Evolutionary conservation across 1,140 invertebrate genomes (phyloP), one percentile per base, ranked within the genome.

Genomic region (Saccostrea glomerata): DNA sequence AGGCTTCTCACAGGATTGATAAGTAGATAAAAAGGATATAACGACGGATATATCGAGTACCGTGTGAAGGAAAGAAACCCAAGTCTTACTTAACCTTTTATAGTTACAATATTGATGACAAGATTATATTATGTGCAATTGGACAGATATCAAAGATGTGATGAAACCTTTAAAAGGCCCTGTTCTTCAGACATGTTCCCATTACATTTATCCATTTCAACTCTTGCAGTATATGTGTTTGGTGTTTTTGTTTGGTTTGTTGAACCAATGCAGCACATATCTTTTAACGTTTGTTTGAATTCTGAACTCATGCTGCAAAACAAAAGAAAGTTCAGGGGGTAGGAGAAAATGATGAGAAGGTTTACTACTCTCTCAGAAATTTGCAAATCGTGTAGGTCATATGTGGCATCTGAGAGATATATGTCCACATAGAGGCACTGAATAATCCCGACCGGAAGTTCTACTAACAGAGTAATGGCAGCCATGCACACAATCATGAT

Each of bases 401-500:
- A 47, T 20, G 86, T n/a, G 25, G 63, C 56, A 9, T 77, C 73
- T 23, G 82, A 66, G n/a, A 88, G 36, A 56, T 63, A 86, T 36
- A 82, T 87, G n/a, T 60, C 87, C 12, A 77, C 86, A 85, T 90
- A 88, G 30, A 90, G 84, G 23, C 58, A 86, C 58, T 86, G 84
- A 25, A 88, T 90, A 4, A 90, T 85, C 54, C 89, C 89, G 6
- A 55, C 87, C 40, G 89, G 89, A 58, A 90, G 60, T 84, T 90
- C 89, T 36, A 90, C 89, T 5, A 90, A 60, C 40, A 90, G 77
- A 36, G 89, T 90, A 17, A 90, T 87, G 47, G 85, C 84, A 30
- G 89, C 89, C 89, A 90, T 90, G 84, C 84, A 86, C 11, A 90
- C 84, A 30, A 90, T 90, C 87, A 90, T 90, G 17, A 90, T 88